Evolutionary conservation across 1,140 invertebrate genomes (phyloP).

Genomic region (Cotesia typhae): DNA sequence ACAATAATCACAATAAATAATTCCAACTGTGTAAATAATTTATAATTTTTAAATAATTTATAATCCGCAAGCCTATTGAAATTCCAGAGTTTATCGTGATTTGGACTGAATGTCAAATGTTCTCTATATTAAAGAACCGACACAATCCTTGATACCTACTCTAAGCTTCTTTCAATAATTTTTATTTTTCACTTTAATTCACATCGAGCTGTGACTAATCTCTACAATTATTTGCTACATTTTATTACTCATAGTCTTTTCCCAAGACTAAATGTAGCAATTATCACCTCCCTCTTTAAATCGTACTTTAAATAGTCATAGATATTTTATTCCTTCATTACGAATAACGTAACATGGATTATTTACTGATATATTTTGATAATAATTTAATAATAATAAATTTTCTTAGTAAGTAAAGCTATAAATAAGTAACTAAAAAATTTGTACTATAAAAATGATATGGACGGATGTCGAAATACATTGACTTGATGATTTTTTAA

Average conservation of each 20-base stretch:
- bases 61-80: slow-evolving; percentile 16
- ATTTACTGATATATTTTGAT: slow-evolving; percentile 12
- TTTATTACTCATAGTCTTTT: slow-evolving; percentile 26
- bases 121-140: slow-evolving; percentile 33
- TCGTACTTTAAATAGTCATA: too few species aligned
- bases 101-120: slow-evolving; percentile 29
- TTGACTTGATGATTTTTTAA: neutral
- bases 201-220: slow-evolving; percentile 14
- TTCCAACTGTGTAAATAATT: too few species aligned
- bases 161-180: neutral
- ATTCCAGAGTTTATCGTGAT: slow-evolving; percentile 13
- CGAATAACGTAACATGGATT: slow-evolving; percentile 12
- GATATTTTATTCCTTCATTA: neutral
- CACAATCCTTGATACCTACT: slow-evolving; percentile 22
- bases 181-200: neutral
- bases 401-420: neutral
- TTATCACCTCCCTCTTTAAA: neutral
- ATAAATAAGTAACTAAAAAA: neutral
- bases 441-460: slow-evolving; percentile 21
- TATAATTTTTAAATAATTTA: neutral
- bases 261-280: slow-evolving; percentile 32
- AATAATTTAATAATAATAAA: neutral
- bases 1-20: too few species aligned
- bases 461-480: slow-evolving; percentile 17
- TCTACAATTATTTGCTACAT: slow-evolving; percentile 26